phyloP scores from a whole-genome alignment of 2,888 invertebrate genomes.

The Melolontha melolontha region DNA sequence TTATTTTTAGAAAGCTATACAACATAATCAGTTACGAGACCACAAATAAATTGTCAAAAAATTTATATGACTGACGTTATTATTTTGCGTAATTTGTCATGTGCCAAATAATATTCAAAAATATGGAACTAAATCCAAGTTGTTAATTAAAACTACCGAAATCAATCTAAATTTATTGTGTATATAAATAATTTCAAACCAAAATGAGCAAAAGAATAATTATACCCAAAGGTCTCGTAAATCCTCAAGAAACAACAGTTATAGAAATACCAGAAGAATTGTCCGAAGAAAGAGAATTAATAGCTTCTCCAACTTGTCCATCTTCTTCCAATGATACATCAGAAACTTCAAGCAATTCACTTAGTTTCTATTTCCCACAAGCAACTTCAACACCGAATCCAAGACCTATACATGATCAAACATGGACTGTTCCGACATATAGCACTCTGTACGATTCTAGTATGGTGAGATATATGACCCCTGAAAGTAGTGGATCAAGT shows the following conservation, averaged over 20 bases:
- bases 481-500: neutral
- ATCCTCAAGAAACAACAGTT: slow-evolving; percentile 52
- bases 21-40: too few relatives aligned
- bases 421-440: neutral
- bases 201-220: slow-evolving; percentile 47
- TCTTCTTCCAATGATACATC: neutral
- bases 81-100: too few relatives aligned
- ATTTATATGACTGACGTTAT: too few relatives aligned
- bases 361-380: neutral
- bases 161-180: too few relatives aligned
- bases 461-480: neutral
- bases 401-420: neutral
- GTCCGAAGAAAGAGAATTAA: slow-evolving; percentile 49
- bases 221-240: slow-evolving; percentile 54
- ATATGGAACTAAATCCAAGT: slow-evolving; percentile 13
- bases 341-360: neutral
- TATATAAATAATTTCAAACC: too few relatives aligned
- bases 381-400: neutral
- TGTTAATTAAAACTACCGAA: neutral
- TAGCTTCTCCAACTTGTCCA: slow-evolving; percentile 48
- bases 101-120: neutral
- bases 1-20: too few relatives aligned
- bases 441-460: slow-evolving; percentile 5
- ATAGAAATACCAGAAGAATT: slow-evolving; percentile 54
- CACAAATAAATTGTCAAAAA: too few relatives aligned